Conservation (phyloP, 1,140 invertebrate species). For the Brachionus paranguensis region DNA sequence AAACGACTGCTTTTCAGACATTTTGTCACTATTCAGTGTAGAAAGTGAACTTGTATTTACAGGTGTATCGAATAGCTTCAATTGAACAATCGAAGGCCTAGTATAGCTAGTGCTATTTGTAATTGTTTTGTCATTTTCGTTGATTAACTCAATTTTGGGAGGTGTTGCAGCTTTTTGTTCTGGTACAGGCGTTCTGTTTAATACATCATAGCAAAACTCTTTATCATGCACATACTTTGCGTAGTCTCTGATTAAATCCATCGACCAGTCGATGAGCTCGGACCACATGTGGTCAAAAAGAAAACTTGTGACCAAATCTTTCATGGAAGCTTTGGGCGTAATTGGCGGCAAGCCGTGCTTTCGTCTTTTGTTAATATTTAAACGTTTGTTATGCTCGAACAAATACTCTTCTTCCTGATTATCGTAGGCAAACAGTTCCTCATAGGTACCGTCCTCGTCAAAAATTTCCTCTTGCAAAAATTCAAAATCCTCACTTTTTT, state of each 20-base stretch:
- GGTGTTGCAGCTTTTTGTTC: background rate
- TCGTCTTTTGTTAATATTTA: background rate
- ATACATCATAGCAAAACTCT: background rate
- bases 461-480: constrained; percentile 26
- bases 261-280: constrained; percentile 8
- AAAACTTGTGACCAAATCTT: constrained; percentile 17
- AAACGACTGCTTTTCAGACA: background rate
- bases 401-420: constrained; percentile 36
- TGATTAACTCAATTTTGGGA: background rate
- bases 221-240: background rate
- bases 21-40: background rate
- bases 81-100: background rate
- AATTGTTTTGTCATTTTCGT: background rate
- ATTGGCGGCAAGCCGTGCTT: constrained; percentile 33
- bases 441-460: constrained; percentile 5
- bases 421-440: constrained; percentile 29
- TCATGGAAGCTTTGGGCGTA: constrained; percentile 38
- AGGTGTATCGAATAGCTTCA: constrained; percentile 17
- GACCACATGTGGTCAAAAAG: constrained; percentile 31
- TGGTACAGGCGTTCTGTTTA: background rate
- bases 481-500: background rate
- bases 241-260: background rate
- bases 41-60: constrained; percentile 11
- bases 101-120: background rate
- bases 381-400: constrained; percentile 28